phyloP scores from a whole-genome alignment of 2,888 invertebrate species.

The Diarsia mendica region DNA sequence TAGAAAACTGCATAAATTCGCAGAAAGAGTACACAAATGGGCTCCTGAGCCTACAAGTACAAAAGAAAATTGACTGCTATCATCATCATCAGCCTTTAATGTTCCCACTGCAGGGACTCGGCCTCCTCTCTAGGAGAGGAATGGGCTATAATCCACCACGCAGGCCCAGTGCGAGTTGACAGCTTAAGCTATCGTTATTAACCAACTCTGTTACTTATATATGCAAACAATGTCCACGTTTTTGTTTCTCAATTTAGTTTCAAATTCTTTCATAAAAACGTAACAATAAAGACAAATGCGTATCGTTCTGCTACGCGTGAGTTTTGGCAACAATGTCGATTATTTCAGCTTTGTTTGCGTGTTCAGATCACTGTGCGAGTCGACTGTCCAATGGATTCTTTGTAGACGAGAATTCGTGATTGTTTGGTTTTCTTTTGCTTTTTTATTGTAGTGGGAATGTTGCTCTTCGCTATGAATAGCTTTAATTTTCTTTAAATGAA shows the following conservation, averaged over 20 bases:
- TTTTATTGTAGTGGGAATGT: conserved; percentile 11
- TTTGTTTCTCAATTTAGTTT: conserved; percentile 21
- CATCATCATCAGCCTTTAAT: too few species aligned
- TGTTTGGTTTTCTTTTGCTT: conserved; percentile 23
- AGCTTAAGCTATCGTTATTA: too few species aligned
- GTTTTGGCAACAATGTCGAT: conserved; percentile 59
- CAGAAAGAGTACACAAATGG: neutral
- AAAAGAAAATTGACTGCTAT: too few species aligned
- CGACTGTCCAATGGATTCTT: conserved; percentile 48
- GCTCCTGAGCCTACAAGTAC: neutral
- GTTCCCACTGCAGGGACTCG: too few species aligned
- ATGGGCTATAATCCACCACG: too few species aligned
- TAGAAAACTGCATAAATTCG: neutral
- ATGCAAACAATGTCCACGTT: conserved; percentile 25
- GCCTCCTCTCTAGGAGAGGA: too few species aligned
- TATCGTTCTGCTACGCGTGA: conserved; percentile 42
- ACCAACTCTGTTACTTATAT: too few species aligned
- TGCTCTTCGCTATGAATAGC: neutral
- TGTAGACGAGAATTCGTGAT: conserved; percentile 14
- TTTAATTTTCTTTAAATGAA: neutral
- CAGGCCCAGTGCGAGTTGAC: too few species aligned
- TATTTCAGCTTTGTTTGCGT: conserved; percentile 54
- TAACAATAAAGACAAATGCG: conserved; percentile 28
- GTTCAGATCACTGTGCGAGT: conserved; percentile 31
- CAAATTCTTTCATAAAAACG: conserved; percentile 5